Evolutionary conservation across 2,888 invertebrate species (phyloP).

Genomic region (Neoaliturus tenellus): DNA sequence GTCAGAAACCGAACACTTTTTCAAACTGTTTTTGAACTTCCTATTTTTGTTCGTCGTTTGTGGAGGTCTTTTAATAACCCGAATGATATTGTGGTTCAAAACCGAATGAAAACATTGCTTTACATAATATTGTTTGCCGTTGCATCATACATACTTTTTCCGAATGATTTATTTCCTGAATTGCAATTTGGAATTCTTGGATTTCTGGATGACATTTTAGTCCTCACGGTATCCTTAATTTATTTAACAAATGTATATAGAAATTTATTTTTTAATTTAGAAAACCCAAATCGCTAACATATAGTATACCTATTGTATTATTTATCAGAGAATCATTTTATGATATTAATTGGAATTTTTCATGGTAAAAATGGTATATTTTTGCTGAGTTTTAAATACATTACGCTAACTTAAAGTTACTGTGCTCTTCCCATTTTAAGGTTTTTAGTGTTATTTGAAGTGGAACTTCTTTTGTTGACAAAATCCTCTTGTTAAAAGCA

Average conservation of each 20-base stretch:
- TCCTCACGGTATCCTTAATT: slow-evolving; percentile 19
- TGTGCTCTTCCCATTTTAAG: no score
- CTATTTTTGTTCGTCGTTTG: slow-evolving; percentile 14
- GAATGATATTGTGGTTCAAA: slow-evolving; percentile 38
- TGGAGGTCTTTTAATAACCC: slow-evolving; percentile 46
- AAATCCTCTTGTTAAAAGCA: no score
- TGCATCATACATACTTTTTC: slow-evolving; percentile 27
- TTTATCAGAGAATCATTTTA: no score
- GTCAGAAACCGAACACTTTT: slow-evolving; percentile 25
- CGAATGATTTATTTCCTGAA: slow-evolving; percentile 43
- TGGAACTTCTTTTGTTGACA: no score
- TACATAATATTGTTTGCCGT: slow-evolving; percentile 36
- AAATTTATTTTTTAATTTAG: slow-evolving; percentile 28
- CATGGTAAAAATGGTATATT: no score
- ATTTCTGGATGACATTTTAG: slow-evolving; percentile 36
- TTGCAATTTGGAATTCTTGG: slow-evolving; percentile 37
- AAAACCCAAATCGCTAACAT: neutral
- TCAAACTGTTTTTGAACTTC: slow-evolving; percentile 40
- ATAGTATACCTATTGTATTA: no score
- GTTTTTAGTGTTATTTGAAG: no score
- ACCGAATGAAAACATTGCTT: slow-evolving; percentile 26
- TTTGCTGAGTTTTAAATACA: no score
- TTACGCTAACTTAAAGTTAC: no score
- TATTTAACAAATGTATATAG: slow-evolving; percentile 42
- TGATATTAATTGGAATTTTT: no score